These are phyloP conservation scores for Sus scrofa DNA, from an alignment of 2,113 vertebrate species.

Conservation along the genomic window T2T-Sscrofa CM000824.6:176932501-176933000, in stretches of 20 bases:
- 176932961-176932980: neutral
- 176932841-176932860: neutral
- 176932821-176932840: constrained; percentile 10
- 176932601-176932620: neutral
- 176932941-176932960: neutral
- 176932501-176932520: no score
- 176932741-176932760: neutral
- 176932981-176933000: neutral
- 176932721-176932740: neutral
- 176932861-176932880: neutral
- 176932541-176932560: no score
- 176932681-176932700: neutral
- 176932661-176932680: constrained; percentile 6
- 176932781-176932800: neutral
- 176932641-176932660: neutral
- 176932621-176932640: neutral
- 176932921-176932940: neutral
- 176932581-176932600: neutral
- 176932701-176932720: neutral
- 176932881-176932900: neutral
- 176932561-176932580: neutral
- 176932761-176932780: neutral
- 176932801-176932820: neutral
- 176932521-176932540: no score
- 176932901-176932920: neutral